Base-by-base conservation (phyloP, 2,797 vertebrate species). In the Halcyon leucocephala region DNA sequence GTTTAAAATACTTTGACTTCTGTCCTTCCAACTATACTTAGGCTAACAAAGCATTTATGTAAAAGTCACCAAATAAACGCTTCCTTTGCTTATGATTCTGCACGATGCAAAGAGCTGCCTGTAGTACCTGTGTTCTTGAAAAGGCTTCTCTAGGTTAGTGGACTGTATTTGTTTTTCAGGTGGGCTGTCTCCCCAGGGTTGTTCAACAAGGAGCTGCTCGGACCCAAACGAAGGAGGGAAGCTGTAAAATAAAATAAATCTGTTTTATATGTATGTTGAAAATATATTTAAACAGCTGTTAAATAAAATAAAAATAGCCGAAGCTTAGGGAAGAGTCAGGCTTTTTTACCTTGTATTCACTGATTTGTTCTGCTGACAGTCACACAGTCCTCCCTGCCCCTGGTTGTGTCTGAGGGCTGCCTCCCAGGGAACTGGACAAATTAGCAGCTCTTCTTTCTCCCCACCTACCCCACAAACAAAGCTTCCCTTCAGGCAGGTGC, bases 351-450 rank as follows among this genome's bases (percentile, higher is more conserved):
- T 18, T 70, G 5, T 39, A 21, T 13, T 4, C 2, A 2, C n/a
- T 18, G 10, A 24, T 58, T 31, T 61, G 26, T 74, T 80, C 52
- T 84, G 20, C 55, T 7, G 1, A 10, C 55, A 46, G 29, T 49
- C 13, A 4, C 37, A 1, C 7, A 6, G 13, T 9, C 9, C 25
- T 37, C 1, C 0, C 37, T 41, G 19, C 10, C 48, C 8, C 33
- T 1, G 3, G 29, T 7, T 11, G 9, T 66, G n/a, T 37, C n/a
- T 14, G 8, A 37, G 58, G 35, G 64, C 24, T 74, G 76, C 28
- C 14, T 6, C 4, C 14, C 33, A 79, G 39, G 64, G 35, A 33
- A 4, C 25, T 4, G 51, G 35, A 20, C 3, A 2, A 28, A 22
- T 37, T 26, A 41, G 24, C 5, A 29, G n/a, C 31, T 26, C 0